Base-by-base conservation (phyloP, 2,888 invertebrate genomes). In the Perizoma flavofasciatum region DNA sequence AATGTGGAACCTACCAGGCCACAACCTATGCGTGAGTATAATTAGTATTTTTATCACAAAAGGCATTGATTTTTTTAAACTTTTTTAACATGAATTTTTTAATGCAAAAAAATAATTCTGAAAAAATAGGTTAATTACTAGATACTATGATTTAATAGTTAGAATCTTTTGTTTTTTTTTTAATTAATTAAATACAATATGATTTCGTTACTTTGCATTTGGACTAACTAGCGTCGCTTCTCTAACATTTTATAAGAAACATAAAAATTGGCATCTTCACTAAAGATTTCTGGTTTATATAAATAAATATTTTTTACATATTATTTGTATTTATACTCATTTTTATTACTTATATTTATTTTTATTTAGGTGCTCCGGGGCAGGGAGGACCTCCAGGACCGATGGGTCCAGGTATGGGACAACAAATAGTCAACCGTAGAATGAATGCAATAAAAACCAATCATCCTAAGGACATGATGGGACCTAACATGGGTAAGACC, bases 1-100 rank as follows among this genome's bases (percentile, higher is more conserved):
- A 98, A 98, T 61, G 98, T 99, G 65, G 99, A 99, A 86, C 98
- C 97, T 72, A 95, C 97, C 33, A 93, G 97, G 75, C 95, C 95
- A 61, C 61, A 61, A 48, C 95, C 95, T 5, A 89, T 88, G 70
- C 87, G 91, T 91, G 66, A 88, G 90, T 86, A 60, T 34, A n/a
- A n/a, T n/a, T n/a, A n/a, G n/a, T 43, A 10, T 10, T 43, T 10
- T 22, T 22, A 22, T 2, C 22, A 22, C 22, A 22, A 22, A 22
- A 22, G n/a, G n/a, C n/a, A n/a, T n/a, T n/a, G n/a, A n/a, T n/a
- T n/a, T n/a, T n/a, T n/a, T n/a, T n/a, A n/a, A n/a, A n/a, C n/a
- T n/a, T n/a, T n/a, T n/a, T n/a, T n/a, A n/a, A n/a, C n/a, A n/a
- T n/a, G n/a, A n/a, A n/a, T n/a, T n/a, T n/a, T n/a, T 22, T 22